A percentile compares a stretch with the other conserved stretches of the same genome.
These are phyloP conservation scores for Eucera pruinosa DNA, from an alignment of 2,888 invertebrate species.

Conservation along the genomic window DNA sequence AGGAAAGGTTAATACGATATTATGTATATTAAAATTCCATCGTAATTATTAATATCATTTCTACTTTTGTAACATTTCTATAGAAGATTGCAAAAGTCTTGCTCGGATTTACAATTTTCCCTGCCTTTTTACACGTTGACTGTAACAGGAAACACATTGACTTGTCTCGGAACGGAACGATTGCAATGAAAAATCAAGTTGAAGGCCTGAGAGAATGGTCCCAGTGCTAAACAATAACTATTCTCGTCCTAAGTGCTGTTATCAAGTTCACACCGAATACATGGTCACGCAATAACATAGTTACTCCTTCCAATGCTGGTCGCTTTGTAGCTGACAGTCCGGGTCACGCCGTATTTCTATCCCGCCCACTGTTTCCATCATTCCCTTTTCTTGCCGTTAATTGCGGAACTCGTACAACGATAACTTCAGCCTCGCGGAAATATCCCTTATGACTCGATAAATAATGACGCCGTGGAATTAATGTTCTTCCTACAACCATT, in stretches of 20 bases:
- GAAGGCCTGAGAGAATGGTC: conserved; percentile 2
- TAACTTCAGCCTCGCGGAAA: conserved; percentile 9
- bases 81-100: too few relatives aligned
- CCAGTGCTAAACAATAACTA: conserved; percentile 46
- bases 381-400: conserved; percentile 47
- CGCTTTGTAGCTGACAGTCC: conserved; percentile 52
- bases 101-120: too few relatives aligned
- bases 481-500: background rate
- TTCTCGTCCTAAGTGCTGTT: conserved; percentile 55
- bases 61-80: too few relatives aligned
- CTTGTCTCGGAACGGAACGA: background rate
- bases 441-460: conserved; percentile 1
- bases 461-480: background rate
- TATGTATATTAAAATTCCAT: too few relatives aligned
- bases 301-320: conserved; percentile 45
- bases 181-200: background rate
- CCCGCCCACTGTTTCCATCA: conserved; percentile 46
- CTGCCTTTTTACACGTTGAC: too few relatives aligned
- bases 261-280: conserved; percentile 53
- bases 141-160: too few relatives aligned
- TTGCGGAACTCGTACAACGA: conserved; percentile 31
- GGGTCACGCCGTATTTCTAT: conserved; percentile 52
- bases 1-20: background rate
- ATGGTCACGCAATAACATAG: conserved; percentile 48
- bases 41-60: too few relatives aligned